Percentiles rank a stretch among this genome's conserved stretches.
Evolutionary conservation across 2,113 vertebrate genomes (phyloP).

Genomic region (Sinocyclocheilus rhinocerous): DNA sequence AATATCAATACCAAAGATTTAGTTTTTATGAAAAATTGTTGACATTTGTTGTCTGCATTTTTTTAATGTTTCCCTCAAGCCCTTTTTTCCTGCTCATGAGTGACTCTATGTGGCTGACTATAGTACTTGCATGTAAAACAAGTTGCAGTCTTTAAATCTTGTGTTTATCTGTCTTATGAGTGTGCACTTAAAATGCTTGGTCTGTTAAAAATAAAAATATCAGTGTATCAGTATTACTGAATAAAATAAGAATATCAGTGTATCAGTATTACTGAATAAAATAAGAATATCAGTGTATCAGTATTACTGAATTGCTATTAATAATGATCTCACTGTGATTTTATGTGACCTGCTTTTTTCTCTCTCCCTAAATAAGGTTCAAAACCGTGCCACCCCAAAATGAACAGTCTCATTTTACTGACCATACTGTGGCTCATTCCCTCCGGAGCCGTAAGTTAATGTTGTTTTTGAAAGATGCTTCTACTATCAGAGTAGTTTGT

Average conservation of each 20-base stretch:
- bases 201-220: not conserved
- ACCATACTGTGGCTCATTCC: slow-evolving; percentile 52
- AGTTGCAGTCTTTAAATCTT: not conserved
- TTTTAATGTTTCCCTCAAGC: not conserved
- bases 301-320: not conserved
- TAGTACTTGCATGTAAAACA: not conserved
- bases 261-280: not conserved
- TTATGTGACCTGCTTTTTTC: slow-evolving; percentile 11
- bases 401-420: slow-evolving; percentile 61
- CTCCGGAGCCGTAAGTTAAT: slow-evolving; percentile 64
- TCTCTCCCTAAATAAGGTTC: slow-evolving; percentile 17
- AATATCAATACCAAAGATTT: too few relatives aligned
- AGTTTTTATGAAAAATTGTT: too few relatives aligned
- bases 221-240: not conserved
- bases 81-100: not conserved
- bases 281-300: not conserved
- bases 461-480: not conserved
- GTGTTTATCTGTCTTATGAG: not conserved
- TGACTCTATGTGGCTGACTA: slow-evolving; percentile 29
- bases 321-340: not conserved
- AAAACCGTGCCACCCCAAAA: slow-evolving; percentile 43
- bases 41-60: too few relatives aligned
- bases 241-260: not conserved
- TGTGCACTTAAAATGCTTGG: not conserved
- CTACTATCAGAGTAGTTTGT: not conserved